phyloP scores from a whole-genome alignment of 2,113 vertebrate genomes.

The Amazona vittata region DNA sequence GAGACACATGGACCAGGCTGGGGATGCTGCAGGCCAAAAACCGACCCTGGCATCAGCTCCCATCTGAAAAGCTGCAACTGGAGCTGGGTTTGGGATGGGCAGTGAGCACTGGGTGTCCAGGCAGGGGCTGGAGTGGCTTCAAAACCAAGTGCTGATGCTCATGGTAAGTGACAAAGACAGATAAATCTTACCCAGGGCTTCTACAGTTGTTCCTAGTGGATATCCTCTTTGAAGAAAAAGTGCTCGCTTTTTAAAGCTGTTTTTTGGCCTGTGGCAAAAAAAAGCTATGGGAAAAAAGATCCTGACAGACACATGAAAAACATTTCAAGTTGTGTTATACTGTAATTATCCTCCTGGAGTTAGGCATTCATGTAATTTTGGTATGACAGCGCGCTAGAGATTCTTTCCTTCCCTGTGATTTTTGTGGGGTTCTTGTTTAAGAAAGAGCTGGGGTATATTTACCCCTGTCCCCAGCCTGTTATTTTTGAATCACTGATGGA shows the following conservation, averaged over 20 bases:
- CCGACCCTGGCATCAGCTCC: not conserved
- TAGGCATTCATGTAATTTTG: constrained; percentile 32
- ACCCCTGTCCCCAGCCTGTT: not conserved
- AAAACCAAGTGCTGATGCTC: rapidly evolving
- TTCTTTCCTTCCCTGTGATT: constrained; percentile 24
- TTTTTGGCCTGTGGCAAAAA: constrained; percentile 37
- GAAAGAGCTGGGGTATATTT: not conserved
- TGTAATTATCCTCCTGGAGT: constrained; percentile 52
- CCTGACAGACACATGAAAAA: constrained; percentile 52
- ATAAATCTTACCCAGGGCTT: not conserved
- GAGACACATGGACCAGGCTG: not conserved
- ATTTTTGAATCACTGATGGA: not conserved
- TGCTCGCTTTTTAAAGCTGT: not conserved
- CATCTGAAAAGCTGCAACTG: not conserved
- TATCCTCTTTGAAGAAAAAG: constrained; percentile 31
- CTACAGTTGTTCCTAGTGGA: not conserved
- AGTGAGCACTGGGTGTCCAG: not conserved
- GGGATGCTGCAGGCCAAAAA: not conserved
- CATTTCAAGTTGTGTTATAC: constrained; percentile 34
- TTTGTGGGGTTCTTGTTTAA: not conserved
- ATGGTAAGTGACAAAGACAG: not conserved
- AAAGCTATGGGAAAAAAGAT: constrained; percentile 28
- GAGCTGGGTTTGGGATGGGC: not conserved
- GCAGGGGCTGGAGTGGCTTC: not conserved
- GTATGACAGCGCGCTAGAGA: not conserved